A percentile compares a stretch with the other conserved stretches of the same genome.
These are phyloP conservation scores for Premnoplex brunnescens DNA, from an alignment of 2,797 vertebrate genomes.

Conservation along the genomic window DNA sequence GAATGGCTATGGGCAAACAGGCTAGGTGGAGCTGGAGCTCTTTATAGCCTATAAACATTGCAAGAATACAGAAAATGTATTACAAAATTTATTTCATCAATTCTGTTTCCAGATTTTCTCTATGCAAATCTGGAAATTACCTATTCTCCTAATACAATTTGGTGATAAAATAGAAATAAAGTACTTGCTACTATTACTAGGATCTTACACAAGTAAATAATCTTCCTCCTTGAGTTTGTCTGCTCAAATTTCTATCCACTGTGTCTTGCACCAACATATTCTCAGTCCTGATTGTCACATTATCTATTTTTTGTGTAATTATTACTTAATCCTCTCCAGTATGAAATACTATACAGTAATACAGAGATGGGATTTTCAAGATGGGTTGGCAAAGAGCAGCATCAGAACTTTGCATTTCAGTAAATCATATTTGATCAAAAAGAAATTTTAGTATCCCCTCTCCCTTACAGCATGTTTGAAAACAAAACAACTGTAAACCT, in stretches of 20 bases:
- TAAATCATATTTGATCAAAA: neutral
- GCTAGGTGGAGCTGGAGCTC: neutral
- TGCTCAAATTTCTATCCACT: neutral
- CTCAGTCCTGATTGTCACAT: neutral
- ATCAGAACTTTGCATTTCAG: neutral
- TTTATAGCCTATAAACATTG: neutral
- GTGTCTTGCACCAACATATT: neutral
- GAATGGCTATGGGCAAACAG: neutral
- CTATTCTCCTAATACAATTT: neutral
- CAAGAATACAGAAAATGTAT: neutral
- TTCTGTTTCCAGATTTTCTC: neutral
- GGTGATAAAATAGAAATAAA: neutral
- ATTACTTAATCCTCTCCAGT: neutral
- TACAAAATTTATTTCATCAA: neutral
- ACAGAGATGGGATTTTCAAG: neutral
- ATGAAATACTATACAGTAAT: neutral
- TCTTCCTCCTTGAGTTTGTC: neutral
- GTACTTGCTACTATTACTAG: neutral
- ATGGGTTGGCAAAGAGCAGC: rapidly evolving
- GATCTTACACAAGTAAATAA: neutral
- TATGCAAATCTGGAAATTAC: neutral
- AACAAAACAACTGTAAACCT: neutral
- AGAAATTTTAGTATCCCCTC: neutral
- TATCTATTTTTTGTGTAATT: neutral
- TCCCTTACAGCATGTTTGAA: neutral